Base-by-base conservation (phyloP, 92 coral and sea anemone genomes). In the Phenganax subtilis region DNA sequence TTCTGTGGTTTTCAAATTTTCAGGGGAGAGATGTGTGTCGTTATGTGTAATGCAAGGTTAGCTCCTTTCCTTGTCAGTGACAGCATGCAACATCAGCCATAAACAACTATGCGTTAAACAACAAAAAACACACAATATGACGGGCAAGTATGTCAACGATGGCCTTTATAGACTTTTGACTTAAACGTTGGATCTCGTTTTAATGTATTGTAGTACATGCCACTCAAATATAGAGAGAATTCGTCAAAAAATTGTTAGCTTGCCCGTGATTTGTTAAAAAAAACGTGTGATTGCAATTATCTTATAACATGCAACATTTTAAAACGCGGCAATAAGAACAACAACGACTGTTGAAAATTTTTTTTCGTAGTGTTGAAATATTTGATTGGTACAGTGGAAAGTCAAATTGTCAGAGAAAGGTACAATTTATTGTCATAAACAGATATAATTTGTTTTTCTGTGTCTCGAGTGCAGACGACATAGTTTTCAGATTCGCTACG, bases 351-450 rank as follows among this genome's bases (percentile, higher is more conserved):
- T 37, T 5, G 47, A 37, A 37, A 37, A 77, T 6, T 76, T 82
- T 58, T 52, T 20, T 80, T 75, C 51, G 16, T 88, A 92, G 97
- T 92, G 54, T 51, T 92, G 69, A 51, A 80, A 81, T 90, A 83
- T 85, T 84, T 92, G 65, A 84, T 81, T 14, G 71, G 56, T 20
- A 85, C 90, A 75, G 82, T 92, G 17, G 87, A 85, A 14, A 69
- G 84, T 67, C 86, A 88, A 7, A 82, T 89, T 61, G 61, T 77
- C 10, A 66, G 80, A 53, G 88, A 92, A 84, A 92, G 88, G 97
- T 90, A 8, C 15, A 7, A 15, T 9, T 30, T 20, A 20, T 20
- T 69, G 30, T 20, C 14, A 8, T 25, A 69, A 31, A 27, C 20
- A 15, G 7, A 15, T 0, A 61, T 61, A 15, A 61, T 61, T 15